phyloP scores from a whole-genome alignment of 2,888 invertebrate genomes.

The Theodoxus fluviatilis region DNA sequence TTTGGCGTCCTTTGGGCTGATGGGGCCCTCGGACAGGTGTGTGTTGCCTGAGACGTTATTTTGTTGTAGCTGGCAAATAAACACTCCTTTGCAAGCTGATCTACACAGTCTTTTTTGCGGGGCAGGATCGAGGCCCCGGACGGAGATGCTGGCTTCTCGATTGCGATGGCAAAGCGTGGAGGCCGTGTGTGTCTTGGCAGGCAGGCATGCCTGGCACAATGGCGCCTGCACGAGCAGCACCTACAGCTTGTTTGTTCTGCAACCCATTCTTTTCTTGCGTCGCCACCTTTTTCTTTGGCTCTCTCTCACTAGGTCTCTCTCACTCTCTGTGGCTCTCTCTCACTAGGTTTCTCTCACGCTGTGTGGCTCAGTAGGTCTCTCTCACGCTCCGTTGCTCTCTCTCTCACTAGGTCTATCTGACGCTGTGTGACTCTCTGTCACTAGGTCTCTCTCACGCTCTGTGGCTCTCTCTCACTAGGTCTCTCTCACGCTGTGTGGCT shows the following conservation, averaged over 20 bases:
- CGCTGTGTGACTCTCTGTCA: background rate
- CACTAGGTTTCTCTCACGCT: background rate
- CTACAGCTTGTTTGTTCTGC: background rate
- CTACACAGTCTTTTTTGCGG: too few relatives aligned
- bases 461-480: background rate
- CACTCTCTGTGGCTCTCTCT: conserved; percentile 9
- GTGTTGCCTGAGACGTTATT: too few relatives aligned
- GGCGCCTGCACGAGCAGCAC: too few relatives aligned
- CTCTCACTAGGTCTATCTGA: background rate
- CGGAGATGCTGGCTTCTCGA: too few relatives aligned
- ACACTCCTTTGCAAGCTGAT: too few relatives aligned
- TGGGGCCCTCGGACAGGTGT: too few relatives aligned
- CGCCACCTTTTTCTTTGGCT: background rate
- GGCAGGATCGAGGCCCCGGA: too few relatives aligned
- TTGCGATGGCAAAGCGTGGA: too few relatives aligned
- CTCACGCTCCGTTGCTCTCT: background rate
- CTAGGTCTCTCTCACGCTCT: conserved; percentile 9
- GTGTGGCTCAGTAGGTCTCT: background rate
- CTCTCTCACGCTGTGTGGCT: background rate
- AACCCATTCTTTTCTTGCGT: background rate
- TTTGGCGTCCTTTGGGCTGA: too few relatives aligned
- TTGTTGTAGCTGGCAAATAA: too few relatives aligned
- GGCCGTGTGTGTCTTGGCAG: too few relatives aligned
- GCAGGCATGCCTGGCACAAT: too few relatives aligned
- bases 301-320: conserved; percentile 1